A percentile compares a stretch with the other conserved stretches of the same genome.
phyloP scores from a whole-genome alignment of 2,113 vertebrate genomes.

The Jaculus jaculus region DNA sequence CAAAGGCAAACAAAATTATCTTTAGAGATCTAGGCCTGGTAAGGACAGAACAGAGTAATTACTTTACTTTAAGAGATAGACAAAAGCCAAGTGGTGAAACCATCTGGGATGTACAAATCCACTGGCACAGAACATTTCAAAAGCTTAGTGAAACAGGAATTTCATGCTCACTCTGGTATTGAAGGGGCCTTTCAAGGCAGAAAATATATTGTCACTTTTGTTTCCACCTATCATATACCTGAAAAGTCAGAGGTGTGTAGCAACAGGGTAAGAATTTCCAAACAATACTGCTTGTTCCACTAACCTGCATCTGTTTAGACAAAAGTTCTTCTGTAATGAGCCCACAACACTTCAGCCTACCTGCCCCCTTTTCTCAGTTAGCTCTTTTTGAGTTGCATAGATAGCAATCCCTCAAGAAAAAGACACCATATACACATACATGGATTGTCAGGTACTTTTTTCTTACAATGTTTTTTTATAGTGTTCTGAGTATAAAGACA shows the following conservation, averaged over 20 bases:
- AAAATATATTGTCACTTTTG: not conserved
- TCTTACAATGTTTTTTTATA: not conserved
- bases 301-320: not conserved
- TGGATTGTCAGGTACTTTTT: not conserved
- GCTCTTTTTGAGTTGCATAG: not conserved
- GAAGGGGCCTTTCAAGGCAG: not conserved
- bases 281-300: not conserved
- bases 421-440: not conserved
- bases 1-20: slow-evolving; percentile 35
- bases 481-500: not conserved
- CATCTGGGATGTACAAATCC: not conserved
- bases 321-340: not conserved
- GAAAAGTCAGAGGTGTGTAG: slow-evolving; percentile 31
- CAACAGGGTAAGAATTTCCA: slow-evolving; percentile 33
- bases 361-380: not conserved
- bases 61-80: not conserved
- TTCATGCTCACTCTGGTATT: not conserved
- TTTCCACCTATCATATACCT: not conserved
- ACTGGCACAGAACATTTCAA: slow-evolving; percentile 4
- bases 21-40: not conserved
- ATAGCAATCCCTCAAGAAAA: not conserved
- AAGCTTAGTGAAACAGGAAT: not conserved
- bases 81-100: slow-evolving; percentile 22
- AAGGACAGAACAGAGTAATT: slow-evolving; percentile 23
- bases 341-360: not conserved